A percentile compares a stretch with the other conserved stretches of the same genome.
Evolutionary conservation across 1,140 invertebrate species (phyloP).

Genomic region (Limonius californicus): DNA sequence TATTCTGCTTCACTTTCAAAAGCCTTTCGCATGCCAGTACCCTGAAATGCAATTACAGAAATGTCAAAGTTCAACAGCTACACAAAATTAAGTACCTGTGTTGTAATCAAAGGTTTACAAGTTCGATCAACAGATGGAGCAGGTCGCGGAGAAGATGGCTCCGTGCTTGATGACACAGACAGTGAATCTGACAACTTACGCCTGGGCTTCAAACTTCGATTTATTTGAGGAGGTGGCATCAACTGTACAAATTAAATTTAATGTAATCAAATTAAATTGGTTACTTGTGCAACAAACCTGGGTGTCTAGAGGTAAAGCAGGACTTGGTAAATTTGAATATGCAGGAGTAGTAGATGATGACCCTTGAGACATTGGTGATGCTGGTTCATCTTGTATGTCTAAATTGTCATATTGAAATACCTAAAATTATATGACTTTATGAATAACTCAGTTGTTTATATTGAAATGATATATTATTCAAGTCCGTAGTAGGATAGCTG

Average conservation of each 20-base stretch:
- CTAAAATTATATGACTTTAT: slow-evolving; percentile 23
- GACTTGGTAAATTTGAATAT: slow-evolving; percentile 59
- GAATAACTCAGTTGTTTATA: background rate
- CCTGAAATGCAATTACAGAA: too few relatives aligned
- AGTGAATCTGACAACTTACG: slow-evolving; percentile 57
- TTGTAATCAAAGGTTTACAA: slow-evolving; percentile 40
- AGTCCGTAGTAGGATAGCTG: background rate
- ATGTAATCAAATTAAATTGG: background rate
- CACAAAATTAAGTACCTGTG: background rate
- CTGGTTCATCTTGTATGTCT: slow-evolving; percentile 48
- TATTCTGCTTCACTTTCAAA: slow-evolving; percentile 30
- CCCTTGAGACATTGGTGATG: slow-evolving; percentile 55
- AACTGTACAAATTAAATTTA: slow-evolving; percentile 35
- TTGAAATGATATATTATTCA: background rate
- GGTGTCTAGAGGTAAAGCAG: slow-evolving; percentile 47
- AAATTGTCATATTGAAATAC: slow-evolving; percentile 60
- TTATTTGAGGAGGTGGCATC: slow-evolving; percentile 65
- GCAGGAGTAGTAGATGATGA: slow-evolving; percentile 53
- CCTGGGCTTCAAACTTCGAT: slow-evolving; percentile 75
- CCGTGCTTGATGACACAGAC: slow-evolving; percentile 41
- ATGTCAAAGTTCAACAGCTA: background rate
- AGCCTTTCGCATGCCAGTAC: background rate
- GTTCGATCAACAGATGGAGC: slow-evolving; percentile 47
- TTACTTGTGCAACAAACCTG: too few relatives aligned
- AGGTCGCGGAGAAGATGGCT: slow-evolving; percentile 49